A percentile compares a stretch with the other conserved stretches of the same genome.
These are phyloP conservation scores for Sesamia nonagrioides DNA, from an alignment of 1,140 invertebrate genomes.

Conservation along the genomic window DNA sequence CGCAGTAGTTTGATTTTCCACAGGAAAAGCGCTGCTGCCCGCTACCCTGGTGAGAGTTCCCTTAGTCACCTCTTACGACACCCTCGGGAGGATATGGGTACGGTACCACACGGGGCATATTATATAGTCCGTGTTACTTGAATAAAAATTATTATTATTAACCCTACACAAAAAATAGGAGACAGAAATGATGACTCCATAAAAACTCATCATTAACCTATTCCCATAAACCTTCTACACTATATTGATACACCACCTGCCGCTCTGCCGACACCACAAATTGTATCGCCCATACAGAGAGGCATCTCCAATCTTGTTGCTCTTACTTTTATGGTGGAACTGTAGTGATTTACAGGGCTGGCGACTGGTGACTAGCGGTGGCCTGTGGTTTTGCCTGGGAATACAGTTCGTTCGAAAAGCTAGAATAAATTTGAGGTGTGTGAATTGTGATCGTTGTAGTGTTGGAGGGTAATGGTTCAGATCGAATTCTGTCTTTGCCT, in stretches of 20 bases:
- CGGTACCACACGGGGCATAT: too few relatives aligned
- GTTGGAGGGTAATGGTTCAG: neutral
- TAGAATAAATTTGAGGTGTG: neutral
- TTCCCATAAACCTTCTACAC: neutral
- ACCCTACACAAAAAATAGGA: too few relatives aligned
- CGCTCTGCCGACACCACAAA: slow-evolving; percentile 15
- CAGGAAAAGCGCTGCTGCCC: too few relatives aligned
- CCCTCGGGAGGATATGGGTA: too few relatives aligned
- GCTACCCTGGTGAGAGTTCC: too few relatives aligned
- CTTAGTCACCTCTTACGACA: too few relatives aligned
- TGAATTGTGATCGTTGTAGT: neutral
- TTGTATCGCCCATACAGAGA: slow-evolving; percentile 1
- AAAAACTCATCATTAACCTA: slow-evolving; percentile 12
- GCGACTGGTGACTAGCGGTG: neutral
- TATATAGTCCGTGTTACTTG: too few relatives aligned
- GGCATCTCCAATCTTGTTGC: neutral
- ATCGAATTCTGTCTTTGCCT: too few relatives aligned
- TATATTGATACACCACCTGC: slow-evolving; percentile 15
- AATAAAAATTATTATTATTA: too few relatives aligned
- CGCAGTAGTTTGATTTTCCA: too few relatives aligned
- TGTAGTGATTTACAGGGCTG: slow-evolving; percentile 35
- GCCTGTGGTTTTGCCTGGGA: slow-evolving; percentile 21
- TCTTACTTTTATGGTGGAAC: slow-evolving; percentile 24
- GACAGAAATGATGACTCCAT: slow-evolving; percentile 5
- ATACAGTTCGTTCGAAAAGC: neutral